phyloP scores from a whole-genome alignment of 2,113 vertebrate species.

The Sturnira hondurensis region DNA sequence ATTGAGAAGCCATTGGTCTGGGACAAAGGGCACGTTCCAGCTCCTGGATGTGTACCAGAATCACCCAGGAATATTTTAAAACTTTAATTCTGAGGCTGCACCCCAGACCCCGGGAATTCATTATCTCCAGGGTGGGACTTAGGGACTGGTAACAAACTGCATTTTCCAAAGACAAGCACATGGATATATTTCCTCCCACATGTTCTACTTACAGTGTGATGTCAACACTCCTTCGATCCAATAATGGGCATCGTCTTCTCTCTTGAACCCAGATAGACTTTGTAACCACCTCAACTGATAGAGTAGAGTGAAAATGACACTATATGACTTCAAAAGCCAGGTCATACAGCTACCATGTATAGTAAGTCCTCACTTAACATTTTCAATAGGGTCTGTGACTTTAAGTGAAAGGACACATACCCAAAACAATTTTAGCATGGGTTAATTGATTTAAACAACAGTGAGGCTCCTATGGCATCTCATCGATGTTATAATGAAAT shows the following conservation, averaged over 20 bases:
- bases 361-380: background rate
- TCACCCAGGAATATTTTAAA: background rate
- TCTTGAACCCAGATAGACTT: background rate
- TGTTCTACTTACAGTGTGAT: background rate
- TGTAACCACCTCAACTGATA: background rate
- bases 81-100: background rate
- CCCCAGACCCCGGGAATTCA: background rate
- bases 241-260: background rate
- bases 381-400: background rate
- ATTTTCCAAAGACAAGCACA: background rate
- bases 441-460: background rate
- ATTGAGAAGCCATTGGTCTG: background rate
- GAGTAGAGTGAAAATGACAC: background rate
- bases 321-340: background rate
- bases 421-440: background rate
- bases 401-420: background rate
- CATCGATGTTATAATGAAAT: background rate
- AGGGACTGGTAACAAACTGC: background rate
- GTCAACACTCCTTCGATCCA: background rate
- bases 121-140: background rate
- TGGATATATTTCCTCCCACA: background rate
- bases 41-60: background rate
- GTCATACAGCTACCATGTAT: background rate
- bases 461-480: background rate
- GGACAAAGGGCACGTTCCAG: background rate